A percentile compares a stretch with the other conserved stretches of the same genome.
These are phyloP conservation scores for Acanthis flammea DNA, from an alignment of 2,797 vertebrate species.

Conservation along the genomic window DNA sequence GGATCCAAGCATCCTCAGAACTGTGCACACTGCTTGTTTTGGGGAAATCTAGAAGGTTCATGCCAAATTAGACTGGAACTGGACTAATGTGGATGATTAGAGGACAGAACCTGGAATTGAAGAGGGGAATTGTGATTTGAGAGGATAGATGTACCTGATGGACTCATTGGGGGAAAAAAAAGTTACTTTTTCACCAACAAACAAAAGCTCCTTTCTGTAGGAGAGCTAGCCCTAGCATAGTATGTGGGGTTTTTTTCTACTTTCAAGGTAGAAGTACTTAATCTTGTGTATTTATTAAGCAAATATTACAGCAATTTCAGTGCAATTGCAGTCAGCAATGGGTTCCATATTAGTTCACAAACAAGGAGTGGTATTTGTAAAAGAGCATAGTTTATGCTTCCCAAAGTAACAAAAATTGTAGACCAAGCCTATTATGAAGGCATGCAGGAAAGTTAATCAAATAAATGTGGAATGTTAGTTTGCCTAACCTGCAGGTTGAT, in stretches of 20 bases:
- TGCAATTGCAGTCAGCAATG: background rate
- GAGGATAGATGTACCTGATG: background rate
- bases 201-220: background rate
- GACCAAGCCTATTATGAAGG: background rate
- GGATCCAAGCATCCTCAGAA: background rate
- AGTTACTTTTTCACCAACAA: background rate
- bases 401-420: background rate
- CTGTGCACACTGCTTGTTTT: background rate
- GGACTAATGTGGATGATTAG: background rate
- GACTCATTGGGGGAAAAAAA: background rate
- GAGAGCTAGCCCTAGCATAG: background rate
- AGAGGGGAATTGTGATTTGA: background rate
- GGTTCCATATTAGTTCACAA: background rate
- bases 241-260: background rate
- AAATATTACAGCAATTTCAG: background rate
- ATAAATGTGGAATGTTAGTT: conserved; percentile 36
- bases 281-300: background rate
- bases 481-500: conserved; percentile 15
- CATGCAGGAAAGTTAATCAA: conserved; percentile 38
- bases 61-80: background rate
- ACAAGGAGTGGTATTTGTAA: background rate
- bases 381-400: background rate
- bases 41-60: background rate
- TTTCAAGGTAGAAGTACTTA: background rate
- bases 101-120: background rate